Evolutionary conservation across 1,140 invertebrate species (phyloP), one percentile per base, ranked within the genome.

Genomic region (Solenopsis invicta): DNA sequence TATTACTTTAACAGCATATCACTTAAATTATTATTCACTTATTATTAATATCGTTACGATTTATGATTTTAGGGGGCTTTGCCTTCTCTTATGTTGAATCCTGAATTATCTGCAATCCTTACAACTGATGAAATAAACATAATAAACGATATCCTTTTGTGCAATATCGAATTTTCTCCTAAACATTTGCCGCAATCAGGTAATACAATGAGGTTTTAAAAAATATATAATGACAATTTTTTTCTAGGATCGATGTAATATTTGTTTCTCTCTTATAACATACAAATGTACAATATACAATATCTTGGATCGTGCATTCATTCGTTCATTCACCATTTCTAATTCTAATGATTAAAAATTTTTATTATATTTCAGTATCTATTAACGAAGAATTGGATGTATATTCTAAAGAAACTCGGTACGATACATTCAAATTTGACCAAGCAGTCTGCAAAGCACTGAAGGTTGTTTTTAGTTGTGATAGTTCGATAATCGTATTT

Each of bases 21-120:
- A 24, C 10, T 10, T 41, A 41, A 2, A 3, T 41, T 41, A 41
- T 41, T 41, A 41, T 41, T 41, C 41, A 41, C 41, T 41, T 41
- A 41, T 59, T 72, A 18, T 9, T 13, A 21, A 52, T 56, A 64
- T 64, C 10, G 6, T 72, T 81, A 81, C 6, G 9, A 77, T 21
- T 29, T 3, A 61, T 59, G 54, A 29, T 74, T 45, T 71, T 72
- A 74, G 66, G 6, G 24, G 52, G 64, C 12, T 59, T 71, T 81
- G 21, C 37, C 67, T 48, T 74, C 21, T 5, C 10, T 82, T 37
- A 34, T 80, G 24, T 34, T 13, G 21, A 37, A 71, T 29, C 21
- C 37, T 71, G 64, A 81, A 56, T 71, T 81, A 71, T n/a, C 37
- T 1, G 41, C 18, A 41, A 69, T 80, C 13, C 13, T 80, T 16